phyloP scores from a whole-genome alignment of 2,113 vertebrate genomes.

The Xenopus laevis region DNA sequence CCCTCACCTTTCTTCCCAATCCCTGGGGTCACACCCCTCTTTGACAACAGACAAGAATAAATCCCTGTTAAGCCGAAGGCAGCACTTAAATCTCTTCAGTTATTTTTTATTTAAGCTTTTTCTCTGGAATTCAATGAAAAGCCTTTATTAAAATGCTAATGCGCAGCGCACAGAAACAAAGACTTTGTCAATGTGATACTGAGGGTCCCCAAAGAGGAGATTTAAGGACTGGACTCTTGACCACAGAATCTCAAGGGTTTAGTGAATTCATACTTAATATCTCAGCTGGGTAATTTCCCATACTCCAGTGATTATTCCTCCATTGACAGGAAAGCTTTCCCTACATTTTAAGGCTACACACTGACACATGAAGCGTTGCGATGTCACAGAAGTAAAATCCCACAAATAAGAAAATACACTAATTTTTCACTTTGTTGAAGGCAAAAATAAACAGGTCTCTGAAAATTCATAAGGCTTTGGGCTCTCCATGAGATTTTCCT shows the following conservation, averaged over 20 bases:
- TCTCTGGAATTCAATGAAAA: constrained; percentile 38
- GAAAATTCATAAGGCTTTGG: constrained; percentile 30
- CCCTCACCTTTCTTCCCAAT: constrained; percentile 13
- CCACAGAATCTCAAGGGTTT: constrained; percentile 7
- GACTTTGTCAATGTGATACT: constrained; percentile 12
- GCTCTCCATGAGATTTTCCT: constrained; percentile 25
- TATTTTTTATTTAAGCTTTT: constrained; percentile 25
- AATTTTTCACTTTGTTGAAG: background rate
- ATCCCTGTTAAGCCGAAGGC: constrained; percentile 33
- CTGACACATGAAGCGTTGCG: background rate
- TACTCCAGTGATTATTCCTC: background rate
- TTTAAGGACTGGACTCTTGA: constrained; percentile 37
- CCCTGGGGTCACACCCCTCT: constrained; percentile 17
- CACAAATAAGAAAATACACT: background rate
- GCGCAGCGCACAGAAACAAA: constrained; percentile 7
- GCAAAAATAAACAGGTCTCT: background rate
- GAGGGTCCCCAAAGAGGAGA: constrained; percentile 32
- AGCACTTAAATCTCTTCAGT: constrained; percentile 37
- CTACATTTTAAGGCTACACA: background rate
- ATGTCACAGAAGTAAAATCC: background rate
- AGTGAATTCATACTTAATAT: constrained; percentile 16
- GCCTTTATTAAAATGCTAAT: constrained; percentile 42
- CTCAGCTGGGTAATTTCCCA: background rate
- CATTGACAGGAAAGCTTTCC: background rate
- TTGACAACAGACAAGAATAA: constrained; percentile 32